A percentile compares a stretch with the other conserved stretches of the same genome.
Conservation (phyloP, 1,140 invertebrate species). For the Eriocheir sinensis region DNA sequence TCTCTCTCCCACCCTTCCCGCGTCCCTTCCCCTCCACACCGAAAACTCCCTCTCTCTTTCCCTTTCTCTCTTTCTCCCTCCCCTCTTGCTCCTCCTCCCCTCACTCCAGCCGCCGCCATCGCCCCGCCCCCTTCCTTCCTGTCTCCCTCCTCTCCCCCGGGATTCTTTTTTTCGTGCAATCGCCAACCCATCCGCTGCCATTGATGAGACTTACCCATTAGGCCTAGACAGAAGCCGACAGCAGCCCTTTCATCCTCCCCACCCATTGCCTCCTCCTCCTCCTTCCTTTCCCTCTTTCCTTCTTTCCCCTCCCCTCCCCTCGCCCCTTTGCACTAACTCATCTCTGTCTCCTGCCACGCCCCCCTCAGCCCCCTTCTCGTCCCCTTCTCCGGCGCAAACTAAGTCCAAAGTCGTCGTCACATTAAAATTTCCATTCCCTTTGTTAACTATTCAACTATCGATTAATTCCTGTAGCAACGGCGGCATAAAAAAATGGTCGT, state of each 20-base stretch:
- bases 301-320: not conserved
- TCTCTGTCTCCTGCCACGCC: not conserved
- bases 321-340: slow-evolving; percentile 10
- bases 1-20: not conserved
- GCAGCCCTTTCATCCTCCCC: not conserved
- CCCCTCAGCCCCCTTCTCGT: not conserved
- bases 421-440: slow-evolving; percentile 57
- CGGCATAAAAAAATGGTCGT: not conserved
- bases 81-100: not conserved
- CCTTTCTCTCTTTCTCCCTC: not conserved
- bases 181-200: slow-evolving; percentile 30
- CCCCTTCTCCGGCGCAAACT: slow-evolving; percentile 27
- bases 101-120: too few species aligned
- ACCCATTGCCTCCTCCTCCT: not conserved
- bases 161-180: slow-evolving; percentile 25
- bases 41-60: too few species aligned
- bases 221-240: slow-evolving; percentile 27
- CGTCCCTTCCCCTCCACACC: not conserved
- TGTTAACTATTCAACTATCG: slow-evolving; percentile 54
- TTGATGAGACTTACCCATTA: slow-evolving; percentile 65
- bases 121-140: not conserved
- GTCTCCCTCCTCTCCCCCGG: not conserved
- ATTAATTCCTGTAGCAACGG: slow-evolving; percentile 27
- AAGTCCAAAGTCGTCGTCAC: slow-evolving; percentile 20
- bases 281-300: not conserved